Conservation (phyloP, 2,113 vertebrate genomes). For the Numida meleagris region DNA sequence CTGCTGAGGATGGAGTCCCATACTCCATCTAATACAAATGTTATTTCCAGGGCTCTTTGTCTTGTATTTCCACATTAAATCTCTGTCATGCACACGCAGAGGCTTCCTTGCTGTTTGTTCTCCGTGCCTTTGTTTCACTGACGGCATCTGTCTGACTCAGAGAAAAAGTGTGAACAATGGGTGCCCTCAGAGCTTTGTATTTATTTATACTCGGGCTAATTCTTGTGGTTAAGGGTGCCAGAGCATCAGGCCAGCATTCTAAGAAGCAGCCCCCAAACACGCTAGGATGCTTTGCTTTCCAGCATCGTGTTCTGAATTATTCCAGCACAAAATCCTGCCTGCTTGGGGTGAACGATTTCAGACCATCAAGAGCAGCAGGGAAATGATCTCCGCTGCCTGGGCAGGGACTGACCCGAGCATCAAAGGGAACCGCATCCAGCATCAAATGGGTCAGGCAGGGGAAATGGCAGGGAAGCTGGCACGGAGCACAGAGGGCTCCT, state of each 20-base stretch:
- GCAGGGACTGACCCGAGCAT: background rate
- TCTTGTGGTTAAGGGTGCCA: background rate
- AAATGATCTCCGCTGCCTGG: background rate
- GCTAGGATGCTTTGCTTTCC: background rate
- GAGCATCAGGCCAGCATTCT: background rate
- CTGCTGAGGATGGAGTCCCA: background rate
- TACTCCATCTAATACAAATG: background rate
- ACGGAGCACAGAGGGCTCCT: conserved; percentile 30
- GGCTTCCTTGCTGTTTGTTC: conserved; percentile 50
- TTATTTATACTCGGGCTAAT: conserved; percentile 18
- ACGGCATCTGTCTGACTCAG: conserved; percentile 24
- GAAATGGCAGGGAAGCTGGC: conserved; percentile 17
- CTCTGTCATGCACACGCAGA: background rate
- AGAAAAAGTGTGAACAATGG: conserved; percentile 40
- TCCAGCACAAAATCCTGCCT: background rate
- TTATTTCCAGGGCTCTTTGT: conserved; percentile 41
- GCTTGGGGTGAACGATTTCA: background rate
- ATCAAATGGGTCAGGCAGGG: conserved; percentile 23
- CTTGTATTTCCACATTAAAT: background rate
- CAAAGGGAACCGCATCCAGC: conserved; percentile 20
- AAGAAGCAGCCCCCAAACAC: background rate
- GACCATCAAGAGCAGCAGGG: background rate
- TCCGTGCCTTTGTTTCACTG: conserved; percentile 47
- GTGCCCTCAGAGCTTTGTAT: background rate
- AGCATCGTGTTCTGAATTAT: accelerated